Conservation (phyloP, 2,888 invertebrate species). For the Tillus elongatus region DNA sequence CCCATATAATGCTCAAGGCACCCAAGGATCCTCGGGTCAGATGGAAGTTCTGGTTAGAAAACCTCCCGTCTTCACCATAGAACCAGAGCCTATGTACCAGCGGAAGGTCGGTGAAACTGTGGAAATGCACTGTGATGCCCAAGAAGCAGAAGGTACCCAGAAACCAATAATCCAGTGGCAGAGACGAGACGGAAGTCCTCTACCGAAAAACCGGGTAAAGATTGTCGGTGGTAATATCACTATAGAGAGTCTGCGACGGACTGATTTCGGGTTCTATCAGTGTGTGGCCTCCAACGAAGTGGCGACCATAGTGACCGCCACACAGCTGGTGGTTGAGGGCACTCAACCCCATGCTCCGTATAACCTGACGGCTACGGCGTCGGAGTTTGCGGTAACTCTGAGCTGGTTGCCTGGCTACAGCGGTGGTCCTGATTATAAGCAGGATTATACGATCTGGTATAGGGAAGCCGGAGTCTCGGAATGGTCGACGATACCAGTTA, state of each 20-base stretch:
- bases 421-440: constrained; percentile 90
- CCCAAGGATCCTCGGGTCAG: constrained; percentile 80
- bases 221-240: constrained; percentile 83
- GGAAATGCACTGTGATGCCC: constrained; percentile 91
- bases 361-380: constrained; percentile 78
- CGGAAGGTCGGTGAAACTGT: constrained; percentile 81
- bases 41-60: constrained; percentile 74
- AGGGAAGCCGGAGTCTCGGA: constrained; percentile 78
- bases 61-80: constrained; percentile 83
- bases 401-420: constrained; percentile 79
- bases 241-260: constrained; percentile 74
- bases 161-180: constrained; percentile 87
- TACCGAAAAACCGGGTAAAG: constrained; percentile 72
- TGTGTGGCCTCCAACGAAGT: constrained; percentile 94
- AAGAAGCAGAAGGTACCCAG: constrained; percentile 85
- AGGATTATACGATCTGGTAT: constrained; percentile 93
- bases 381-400: constrained; percentile 82
- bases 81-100: constrained; percentile 87
- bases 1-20: constrained; percentile 91
- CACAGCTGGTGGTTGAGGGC: constrained; percentile 83
- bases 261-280: constrained; percentile 92
- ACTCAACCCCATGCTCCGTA: constrained; percentile 96
- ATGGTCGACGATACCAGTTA: constrained; percentile 90
- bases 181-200: constrained; percentile 70
- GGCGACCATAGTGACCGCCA: constrained; percentile 85